Evolutionary conservation across 1,140 invertebrate genomes (phyloP).

Genomic region (Drosophila varians): DNA sequence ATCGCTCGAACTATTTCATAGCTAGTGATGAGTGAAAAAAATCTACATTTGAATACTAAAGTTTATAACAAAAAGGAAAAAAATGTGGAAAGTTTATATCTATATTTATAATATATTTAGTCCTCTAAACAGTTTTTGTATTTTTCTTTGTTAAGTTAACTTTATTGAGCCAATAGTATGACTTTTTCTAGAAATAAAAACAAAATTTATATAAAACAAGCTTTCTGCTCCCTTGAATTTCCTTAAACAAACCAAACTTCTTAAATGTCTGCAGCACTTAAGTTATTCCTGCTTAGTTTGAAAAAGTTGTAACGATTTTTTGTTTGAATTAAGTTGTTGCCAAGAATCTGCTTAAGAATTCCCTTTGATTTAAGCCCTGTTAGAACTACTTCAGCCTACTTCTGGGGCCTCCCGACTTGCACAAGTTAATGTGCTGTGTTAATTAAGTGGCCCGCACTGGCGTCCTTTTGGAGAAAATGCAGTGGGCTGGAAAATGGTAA

Average conservation of each 20-base stretch:
- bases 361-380: slow-evolving; percentile 8
- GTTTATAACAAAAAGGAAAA: no score
- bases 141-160: no score
- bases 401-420: background rate
- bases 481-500: background rate
- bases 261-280: background rate
- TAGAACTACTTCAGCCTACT: slow-evolving; percentile 1
- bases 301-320: background rate
- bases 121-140: no score
- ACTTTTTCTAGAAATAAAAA: no score
- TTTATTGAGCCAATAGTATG: no score
- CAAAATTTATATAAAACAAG: background rate
- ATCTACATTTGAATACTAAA: no score
- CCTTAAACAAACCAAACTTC: background rate
- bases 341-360: slow-evolving; percentile 10
- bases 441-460: slow-evolving; percentile 23
- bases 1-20: no score
- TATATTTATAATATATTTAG: no score
- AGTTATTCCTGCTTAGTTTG: background rate
- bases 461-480: slow-evolving; percentile 11
- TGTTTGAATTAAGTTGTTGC: background rate
- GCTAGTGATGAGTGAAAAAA: background rate
- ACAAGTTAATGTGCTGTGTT: slow-evolving; percentile 16
- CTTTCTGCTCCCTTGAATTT: background rate
- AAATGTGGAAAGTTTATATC: no score